Conservation (phyloP, 2,888 invertebrate species). For the Melipona bicolor region DNA sequence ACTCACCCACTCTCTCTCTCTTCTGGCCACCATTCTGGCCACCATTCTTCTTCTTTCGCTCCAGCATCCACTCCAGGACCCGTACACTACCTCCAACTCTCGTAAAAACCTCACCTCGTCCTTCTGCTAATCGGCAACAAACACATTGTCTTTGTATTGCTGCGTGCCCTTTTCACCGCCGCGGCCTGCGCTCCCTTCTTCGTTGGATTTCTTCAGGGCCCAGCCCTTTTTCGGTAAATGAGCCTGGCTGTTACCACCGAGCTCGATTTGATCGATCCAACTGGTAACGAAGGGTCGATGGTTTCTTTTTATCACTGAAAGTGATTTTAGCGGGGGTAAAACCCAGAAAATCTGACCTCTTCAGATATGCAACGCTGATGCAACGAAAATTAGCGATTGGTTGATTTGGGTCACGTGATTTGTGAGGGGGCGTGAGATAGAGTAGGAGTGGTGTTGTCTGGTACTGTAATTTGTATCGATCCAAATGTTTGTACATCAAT, state of each 20-base stretch:
- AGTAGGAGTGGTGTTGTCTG: too few relatives aligned
- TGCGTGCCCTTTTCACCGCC: conserved; percentile 49
- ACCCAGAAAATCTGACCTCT: too few relatives aligned
- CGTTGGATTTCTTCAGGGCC: conserved; percentile 20
- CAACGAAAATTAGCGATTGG: too few relatives aligned
- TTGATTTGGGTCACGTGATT: too few relatives aligned
- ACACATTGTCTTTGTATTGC: conserved; percentile 79
- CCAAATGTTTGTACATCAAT: too few relatives aligned
- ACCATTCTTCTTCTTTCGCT: background rate
- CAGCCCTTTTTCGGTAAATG: conserved; percentile 56
- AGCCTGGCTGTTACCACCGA: conserved; percentile 30
- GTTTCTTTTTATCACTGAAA: too few relatives aligned
- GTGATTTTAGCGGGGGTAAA: background rate
- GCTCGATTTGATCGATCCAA: conserved; percentile 37
- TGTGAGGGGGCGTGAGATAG: too few relatives aligned
- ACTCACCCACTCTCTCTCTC: background rate
- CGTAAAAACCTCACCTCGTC: conserved; percentile 73
- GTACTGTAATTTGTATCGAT: too few relatives aligned
- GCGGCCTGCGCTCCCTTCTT: conserved; percentile 12
- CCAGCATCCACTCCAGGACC: background rate
- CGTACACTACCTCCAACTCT: conserved; percentile 56
- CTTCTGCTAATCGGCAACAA: conserved; percentile 79
- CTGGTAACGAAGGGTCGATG: conserved; percentile 1
- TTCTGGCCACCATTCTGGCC: background rate
- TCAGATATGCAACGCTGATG: too few relatives aligned